Evolutionary conservation across 2,113 vertebrate genomes (phyloP).

Genomic region (Mixornis gularis): DNA sequence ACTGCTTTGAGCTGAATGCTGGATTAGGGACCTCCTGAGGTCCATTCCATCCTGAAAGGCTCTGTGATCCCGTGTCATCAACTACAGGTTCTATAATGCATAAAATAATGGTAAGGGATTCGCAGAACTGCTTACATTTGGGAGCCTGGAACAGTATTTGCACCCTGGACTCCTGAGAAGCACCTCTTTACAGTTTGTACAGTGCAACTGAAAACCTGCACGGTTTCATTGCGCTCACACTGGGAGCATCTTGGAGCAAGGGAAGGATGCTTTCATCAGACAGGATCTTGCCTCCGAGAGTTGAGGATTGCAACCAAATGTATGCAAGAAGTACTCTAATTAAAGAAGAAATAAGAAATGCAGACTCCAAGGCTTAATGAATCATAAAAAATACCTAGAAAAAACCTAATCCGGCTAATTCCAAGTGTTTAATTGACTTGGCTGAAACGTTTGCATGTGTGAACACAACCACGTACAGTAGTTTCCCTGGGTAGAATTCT

Average conservation of each 20-base stretch:
- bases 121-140: background rate
- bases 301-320: background rate
- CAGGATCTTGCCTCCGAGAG: background rate
- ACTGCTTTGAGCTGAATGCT: background rate
- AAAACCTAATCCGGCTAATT: background rate
- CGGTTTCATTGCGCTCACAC: background rate
- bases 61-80: rapidly evolving
- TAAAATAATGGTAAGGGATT: background rate
- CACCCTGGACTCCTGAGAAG: background rate
- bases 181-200: background rate
- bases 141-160: background rate
- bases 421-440: background rate
- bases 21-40: background rate
- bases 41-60: background rate
- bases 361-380: background rate
- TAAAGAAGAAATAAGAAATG: background rate
- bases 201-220: background rate
- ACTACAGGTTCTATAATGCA: background rate
- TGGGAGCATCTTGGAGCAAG: background rate
- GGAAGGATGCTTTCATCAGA: rapidly evolving
- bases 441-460: rapidly evolving
- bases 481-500: background rate
- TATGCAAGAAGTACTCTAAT: background rate
- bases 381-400: slow-evolving; percentile 3
- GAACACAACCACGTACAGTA: background rate